phyloP scores from a whole-genome alignment of 2,113 vertebrate genomes.

The Camelus bactrianus region DNA sequence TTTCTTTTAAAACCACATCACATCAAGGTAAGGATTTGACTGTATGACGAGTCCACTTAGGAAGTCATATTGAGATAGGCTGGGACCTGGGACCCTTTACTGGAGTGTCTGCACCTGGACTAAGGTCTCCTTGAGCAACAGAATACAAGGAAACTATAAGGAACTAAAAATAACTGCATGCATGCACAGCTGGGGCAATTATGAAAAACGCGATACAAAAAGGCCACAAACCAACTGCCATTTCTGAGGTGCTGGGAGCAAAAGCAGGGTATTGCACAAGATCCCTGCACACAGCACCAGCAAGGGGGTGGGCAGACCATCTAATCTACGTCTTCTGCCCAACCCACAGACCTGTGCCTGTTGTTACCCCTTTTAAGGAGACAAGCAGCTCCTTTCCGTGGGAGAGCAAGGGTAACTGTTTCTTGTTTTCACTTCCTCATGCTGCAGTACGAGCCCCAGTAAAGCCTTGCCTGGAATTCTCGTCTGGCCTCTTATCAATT shows the following conservation, averaged over 20 bases:
- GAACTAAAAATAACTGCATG: background rate
- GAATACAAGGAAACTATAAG: background rate
- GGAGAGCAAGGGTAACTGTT: background rate
- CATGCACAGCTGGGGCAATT: background rate
- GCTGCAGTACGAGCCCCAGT: background rate
- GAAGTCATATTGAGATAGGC: background rate
- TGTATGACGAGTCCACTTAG: background rate
- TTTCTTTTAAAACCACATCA: conserved; percentile 49
- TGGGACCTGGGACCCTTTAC: background rate
- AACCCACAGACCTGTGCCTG: background rate
- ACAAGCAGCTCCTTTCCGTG: background rate
- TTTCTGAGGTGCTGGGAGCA: background rate
- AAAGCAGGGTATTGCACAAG: background rate
- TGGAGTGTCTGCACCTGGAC: background rate
- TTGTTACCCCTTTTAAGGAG: background rate
- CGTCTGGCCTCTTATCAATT: background rate
- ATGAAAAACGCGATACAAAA: background rate
- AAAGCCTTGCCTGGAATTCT: background rate
- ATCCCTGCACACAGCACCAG: background rate
- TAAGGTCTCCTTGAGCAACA: background rate
- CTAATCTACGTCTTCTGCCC: background rate
- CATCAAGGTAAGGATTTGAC: background rate
- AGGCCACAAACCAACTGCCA: background rate
- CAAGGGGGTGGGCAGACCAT: background rate
- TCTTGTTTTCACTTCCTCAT: background rate